Conservation (phyloP, 2,113 vertebrate genomes). For the Aramus guarauna region DNA sequence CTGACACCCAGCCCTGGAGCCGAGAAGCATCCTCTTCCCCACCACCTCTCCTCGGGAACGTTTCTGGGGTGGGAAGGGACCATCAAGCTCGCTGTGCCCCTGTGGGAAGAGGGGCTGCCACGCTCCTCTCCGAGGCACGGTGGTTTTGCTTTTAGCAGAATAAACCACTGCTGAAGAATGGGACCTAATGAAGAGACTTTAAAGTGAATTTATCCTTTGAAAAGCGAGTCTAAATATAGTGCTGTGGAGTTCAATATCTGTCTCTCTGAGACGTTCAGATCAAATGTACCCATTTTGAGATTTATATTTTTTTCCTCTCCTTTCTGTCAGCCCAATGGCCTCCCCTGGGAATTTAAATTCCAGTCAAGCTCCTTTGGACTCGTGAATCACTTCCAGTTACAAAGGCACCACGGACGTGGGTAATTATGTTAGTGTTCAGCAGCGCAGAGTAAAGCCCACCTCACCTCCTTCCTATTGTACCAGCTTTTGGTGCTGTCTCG, state of each 20-base stretch:
- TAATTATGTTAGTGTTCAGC: neutral
- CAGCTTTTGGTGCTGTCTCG: neutral
- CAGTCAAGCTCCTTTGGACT: neutral
- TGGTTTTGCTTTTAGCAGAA: neutral
- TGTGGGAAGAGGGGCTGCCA: neutral
- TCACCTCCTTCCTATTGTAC: neutral
- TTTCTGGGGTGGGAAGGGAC: neutral
- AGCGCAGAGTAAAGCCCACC: neutral
- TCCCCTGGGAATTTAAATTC: slow-evolving; percentile 6
- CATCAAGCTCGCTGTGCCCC: neutral
- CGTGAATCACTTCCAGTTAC: neutral
- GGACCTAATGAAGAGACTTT: neutral
- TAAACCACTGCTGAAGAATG: neutral
- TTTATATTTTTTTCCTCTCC: neutral
- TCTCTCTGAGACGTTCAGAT: neutral
- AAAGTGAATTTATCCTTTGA: slow-evolving; percentile 33
- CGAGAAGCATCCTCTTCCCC: neutral
- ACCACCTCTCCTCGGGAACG: rapidly evolving
- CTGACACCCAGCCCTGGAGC: neutral
- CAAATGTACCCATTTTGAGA: neutral
- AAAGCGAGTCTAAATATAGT: slow-evolving; percentile 45
- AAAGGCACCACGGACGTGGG: neutral
- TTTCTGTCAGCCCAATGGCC: neutral
- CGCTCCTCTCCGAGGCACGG: rapidly evolving
- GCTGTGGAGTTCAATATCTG: neutral